Conservation (phyloP, 1,140 invertebrate species). For the Drosophila saltans region DNA sequence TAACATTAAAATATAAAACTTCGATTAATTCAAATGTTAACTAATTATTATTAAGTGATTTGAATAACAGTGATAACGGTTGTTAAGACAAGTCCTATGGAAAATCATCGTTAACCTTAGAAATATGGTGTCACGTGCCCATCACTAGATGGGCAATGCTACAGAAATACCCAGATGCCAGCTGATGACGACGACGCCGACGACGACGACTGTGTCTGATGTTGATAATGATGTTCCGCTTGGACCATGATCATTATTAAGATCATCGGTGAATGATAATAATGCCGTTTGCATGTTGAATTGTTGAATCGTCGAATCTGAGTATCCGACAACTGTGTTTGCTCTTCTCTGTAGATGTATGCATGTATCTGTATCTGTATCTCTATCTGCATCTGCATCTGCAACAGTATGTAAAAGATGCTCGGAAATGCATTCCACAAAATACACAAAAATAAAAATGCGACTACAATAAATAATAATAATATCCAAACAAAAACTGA, state of each 20-base stretch:
- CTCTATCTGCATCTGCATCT: conserved; percentile 31
- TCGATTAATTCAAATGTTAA: too few relatives aligned
- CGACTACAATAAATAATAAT: conserved; percentile 81
- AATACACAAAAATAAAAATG: conserved; percentile 81
- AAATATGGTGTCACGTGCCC: conserved; percentile 3
- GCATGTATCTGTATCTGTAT: conserved; percentile 12
- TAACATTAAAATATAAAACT: too few relatives aligned
- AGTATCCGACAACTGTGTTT: conserved; percentile 28
- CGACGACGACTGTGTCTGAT: conserved; percentile 26
- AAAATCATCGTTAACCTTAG: neutral
- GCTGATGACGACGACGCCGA: conserved; percentile 25
- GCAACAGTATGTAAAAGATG: conserved; percentile 42
- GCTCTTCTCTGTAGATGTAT: conserved; percentile 31
- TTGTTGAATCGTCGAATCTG: conserved; percentile 48
- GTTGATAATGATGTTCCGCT: conserved; percentile 32
- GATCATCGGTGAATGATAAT: conserved; percentile 64
- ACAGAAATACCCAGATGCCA: conserved; percentile 35
- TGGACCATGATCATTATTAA: conserved; percentile 28
- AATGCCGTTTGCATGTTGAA: conserved; percentile 65
- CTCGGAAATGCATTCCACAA: conserved; percentile 70
- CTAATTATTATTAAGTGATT: neutral
- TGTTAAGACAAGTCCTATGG: neutral
- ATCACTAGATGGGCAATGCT: conserved; percentile 1
- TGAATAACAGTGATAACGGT: neutral
- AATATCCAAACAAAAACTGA: conserved; percentile 34